Conservation (phyloP, 2,113 vertebrate genomes). For the Barnardius zonarius region DNA sequence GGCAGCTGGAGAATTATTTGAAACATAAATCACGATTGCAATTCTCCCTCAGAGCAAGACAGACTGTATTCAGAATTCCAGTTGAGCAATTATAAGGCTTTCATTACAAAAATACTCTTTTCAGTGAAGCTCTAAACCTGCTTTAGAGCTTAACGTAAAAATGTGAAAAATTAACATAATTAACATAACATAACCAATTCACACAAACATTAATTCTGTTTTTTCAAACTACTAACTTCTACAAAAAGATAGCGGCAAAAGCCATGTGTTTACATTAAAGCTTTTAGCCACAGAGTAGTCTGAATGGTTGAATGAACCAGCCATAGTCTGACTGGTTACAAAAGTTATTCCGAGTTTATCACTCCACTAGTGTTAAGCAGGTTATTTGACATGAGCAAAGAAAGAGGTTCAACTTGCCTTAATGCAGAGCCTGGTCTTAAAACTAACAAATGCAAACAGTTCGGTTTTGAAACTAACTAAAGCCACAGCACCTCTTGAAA, state of each 20-base stretch:
- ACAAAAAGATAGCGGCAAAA: neutral
- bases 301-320: neutral
- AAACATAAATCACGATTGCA: neutral
- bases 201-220: neutral
- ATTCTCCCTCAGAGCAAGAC: neutral
- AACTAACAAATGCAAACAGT: neutral
- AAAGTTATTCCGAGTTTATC: neutral
- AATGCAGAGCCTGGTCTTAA: neutral
- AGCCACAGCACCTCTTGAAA: neutral
- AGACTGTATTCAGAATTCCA: neutral
- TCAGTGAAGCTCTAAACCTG: neutral
- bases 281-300: neutral
- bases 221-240: neutral
- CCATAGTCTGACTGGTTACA: neutral
- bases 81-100: neutral
- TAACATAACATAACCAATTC: neutral
- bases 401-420: neutral
- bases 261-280: neutral
- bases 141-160: neutral
- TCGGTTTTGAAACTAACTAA: neutral
- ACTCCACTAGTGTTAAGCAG: neutral
- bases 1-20: conserved; percentile 78
- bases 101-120: neutral
- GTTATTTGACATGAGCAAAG: neutral
- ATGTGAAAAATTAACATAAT: fast-evolving